Conservation (phyloP, 2,797 vertebrate species). For the Microhierax caerulescens region DNA sequence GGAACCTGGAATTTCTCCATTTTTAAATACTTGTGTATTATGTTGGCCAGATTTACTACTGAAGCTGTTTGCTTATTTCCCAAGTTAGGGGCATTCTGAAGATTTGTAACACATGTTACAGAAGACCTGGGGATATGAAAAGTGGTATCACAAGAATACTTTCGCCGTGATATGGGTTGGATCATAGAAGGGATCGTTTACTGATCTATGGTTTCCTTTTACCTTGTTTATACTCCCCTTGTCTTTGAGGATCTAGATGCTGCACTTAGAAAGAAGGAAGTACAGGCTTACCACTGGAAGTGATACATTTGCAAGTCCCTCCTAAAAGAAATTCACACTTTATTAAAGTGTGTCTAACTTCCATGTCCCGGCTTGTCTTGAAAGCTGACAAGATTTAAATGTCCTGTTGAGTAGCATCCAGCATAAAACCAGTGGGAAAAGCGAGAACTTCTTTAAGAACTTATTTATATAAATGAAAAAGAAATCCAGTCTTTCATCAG, state of each 20-base stretch:
- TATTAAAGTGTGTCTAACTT: conserved; percentile 7
- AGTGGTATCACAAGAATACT: background rate
- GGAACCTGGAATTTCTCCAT: conserved; percentile 39
- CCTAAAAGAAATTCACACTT: background rate
- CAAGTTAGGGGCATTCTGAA: background rate
- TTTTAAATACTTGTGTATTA: conserved; percentile 16
- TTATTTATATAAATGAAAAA: background rate
- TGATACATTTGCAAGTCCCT: background rate
- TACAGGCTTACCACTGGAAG: background rate
- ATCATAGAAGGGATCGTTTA: background rate
- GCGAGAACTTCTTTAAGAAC: background rate
- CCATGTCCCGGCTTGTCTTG: background rate
- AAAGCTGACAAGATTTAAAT: background rate
- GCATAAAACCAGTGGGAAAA: background rate
- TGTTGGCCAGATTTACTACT: background rate
- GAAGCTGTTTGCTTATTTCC: conserved; percentile 39
- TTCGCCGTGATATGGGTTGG: background rate
- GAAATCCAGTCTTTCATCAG: background rate
- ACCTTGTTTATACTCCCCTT: background rate
- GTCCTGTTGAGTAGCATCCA: background rate
- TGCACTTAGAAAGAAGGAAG: background rate
- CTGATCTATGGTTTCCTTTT: conserved; percentile 12
- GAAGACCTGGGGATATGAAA: background rate
- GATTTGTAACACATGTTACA: conserved; percentile 32
- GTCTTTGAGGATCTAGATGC: background rate